Evolutionary conservation across 1,140 invertebrate genomes (phyloP), one percentile per base, ranked within the genome.

Genomic region (Camponotus vicinus): DNA sequence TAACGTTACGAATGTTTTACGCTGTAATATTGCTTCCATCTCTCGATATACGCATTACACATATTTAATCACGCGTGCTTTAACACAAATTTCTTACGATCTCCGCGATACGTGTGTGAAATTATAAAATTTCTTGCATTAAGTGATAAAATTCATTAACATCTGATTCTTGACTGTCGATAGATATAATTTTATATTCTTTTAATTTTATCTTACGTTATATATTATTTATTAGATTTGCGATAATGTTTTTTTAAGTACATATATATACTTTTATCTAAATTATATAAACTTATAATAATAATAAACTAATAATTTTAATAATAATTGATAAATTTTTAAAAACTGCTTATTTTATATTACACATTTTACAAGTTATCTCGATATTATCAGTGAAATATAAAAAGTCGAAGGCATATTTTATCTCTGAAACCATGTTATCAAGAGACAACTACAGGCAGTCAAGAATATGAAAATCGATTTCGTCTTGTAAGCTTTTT

Each of bases 11-110:
- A 79, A 70, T 59, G 52, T 57, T 70, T 57, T 70, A 57, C 21
- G 78, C 78, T 83, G 79, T 75, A 83, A 83, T 83, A 61, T 63
- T 73, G 79, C 69, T 83, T 85, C 63, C 63, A 85, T 82, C 40
- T 85, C 37, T 85, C 49, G 59, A 63, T 18, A 52, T 52, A 61
- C 71, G 73, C 61, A 75, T 85, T 49, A 27, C 37, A 45, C 42
- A 63, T 21, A 59, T 61, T 15, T 34, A 8, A 42, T 18, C 49
- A 27, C 32, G 34, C 57, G 66, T 70, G 78, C 18, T 80, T 57
- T 57, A 59, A 83, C n/a, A 73, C 37, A 34, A 66, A 70, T 80
- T 57, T 69, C 79, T 73, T 73, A 57, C 52, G 40, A 73, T 73
- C 64, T 79, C 32, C 18, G 34, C n/a, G 77, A 80, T 66, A n/a